phyloP scores from a whole-genome alignment of 1,140 invertebrate genomes.

The Pseudoatta argentina region DNA sequence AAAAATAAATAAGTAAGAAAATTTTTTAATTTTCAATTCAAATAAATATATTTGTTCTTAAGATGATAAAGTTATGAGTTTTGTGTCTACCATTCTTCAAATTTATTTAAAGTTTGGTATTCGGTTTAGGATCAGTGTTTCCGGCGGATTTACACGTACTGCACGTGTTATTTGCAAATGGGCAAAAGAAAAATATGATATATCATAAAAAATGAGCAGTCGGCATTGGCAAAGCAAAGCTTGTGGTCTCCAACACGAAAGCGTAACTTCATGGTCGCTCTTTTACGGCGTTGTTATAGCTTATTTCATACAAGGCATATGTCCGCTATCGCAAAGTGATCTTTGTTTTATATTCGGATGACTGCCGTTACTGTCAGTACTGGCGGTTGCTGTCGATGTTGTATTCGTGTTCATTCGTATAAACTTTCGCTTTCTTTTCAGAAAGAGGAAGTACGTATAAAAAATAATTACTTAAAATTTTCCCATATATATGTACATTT shows the following conservation, averaged over 20 bases:
- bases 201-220: not conserved
- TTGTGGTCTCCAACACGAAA: slow-evolving; percentile 28
- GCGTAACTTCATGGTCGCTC: slow-evolving; percentile 54
- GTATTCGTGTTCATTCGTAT: slow-evolving; percentile 15
- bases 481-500: not conserved
- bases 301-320: slow-evolving; percentile 69
- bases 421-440: slow-evolving; percentile 38
- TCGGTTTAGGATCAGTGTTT: not conserved
- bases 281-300: slow-evolving; percentile 73
- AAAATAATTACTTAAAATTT: not conserved
- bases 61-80: not conserved
- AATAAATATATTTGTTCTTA: not conserved
- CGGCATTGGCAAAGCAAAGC: slow-evolving; percentile 30
- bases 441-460: not conserved
- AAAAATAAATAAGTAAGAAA: not conserved
- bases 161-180: slow-evolving; percentile 1
- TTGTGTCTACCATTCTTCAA: not conserved
- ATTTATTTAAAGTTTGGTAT: no score
- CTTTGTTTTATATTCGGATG: slow-evolving; percentile 69
- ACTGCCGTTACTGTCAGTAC: slow-evolving; percentile 33
- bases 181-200: slow-evolving; percentile 22
- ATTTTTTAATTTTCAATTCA: not conserved
- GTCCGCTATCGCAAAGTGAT: slow-evolving; percentile 70
- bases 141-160: not conserved
- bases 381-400: slow-evolving; percentile 51